phyloP scores from a whole-genome alignment of 2,797 vertebrate species.

The Ciconia nigra region DNA sequence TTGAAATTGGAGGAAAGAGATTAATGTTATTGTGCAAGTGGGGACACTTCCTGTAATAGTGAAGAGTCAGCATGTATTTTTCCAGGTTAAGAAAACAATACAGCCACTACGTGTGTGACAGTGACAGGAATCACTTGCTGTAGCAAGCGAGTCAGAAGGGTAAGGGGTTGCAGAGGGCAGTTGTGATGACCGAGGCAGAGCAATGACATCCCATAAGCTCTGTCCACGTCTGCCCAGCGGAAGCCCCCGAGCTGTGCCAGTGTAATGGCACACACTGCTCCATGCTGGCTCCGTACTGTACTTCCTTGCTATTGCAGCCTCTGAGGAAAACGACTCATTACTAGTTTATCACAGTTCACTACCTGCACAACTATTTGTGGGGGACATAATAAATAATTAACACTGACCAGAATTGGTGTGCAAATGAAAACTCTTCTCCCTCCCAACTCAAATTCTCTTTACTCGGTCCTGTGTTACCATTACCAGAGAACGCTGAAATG shows the following conservation, averaged over 20 bases:
- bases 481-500: background rate
- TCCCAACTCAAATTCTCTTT: background rate
- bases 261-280: background rate
- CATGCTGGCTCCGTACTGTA: background rate
- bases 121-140: background rate
- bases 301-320: background rate
- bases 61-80: background rate
- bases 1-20: background rate
- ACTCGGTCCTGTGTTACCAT: background rate
- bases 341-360: background rate
- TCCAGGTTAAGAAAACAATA: background rate
- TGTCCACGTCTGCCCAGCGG: too few species aligned
- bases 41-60: background rate
- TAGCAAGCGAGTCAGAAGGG: background rate
- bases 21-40: background rate
- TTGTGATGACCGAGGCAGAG: accelerated
- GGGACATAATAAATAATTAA: background rate
- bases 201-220: background rate
- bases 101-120: background rate
- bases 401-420: background rate
- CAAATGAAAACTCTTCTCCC: background rate
- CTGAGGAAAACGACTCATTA: background rate
- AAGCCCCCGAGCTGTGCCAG: background rate
- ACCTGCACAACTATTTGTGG: background rate
- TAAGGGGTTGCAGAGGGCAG: background rate